Evolutionary conservation across 1,140 invertebrate species (phyloP), one percentile per base, ranked within the genome.

Genomic region (Lordiphosa collinella): DNA sequence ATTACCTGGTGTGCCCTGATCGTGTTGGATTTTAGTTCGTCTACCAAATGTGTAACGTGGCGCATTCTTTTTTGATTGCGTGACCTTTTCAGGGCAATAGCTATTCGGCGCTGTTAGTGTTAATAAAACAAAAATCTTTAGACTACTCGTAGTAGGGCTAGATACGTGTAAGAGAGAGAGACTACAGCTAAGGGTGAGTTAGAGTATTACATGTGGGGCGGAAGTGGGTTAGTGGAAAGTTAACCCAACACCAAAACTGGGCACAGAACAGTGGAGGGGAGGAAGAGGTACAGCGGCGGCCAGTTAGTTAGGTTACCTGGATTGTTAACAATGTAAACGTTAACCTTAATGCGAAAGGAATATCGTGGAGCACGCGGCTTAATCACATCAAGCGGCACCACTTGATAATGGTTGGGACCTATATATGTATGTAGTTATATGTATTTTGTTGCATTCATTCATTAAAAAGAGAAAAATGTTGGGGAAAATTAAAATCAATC

Each of bases 21-120:
- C 90, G 76, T 89, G 85, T 60, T 89, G 76, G 56, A 82, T 66
- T 73, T 89, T 89, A 54, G 89, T 89, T 80, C 86, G 74, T 72
- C 71, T 78, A 73, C 82, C 79, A 69, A 89, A 92, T 60, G 88
- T 84, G 87, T 85, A 89, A 65, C 89, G 67, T 65, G 88, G 88
- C 69, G 88, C 73, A 84, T 70, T 87, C 68, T 78, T 92, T 84
- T 93, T 91, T 64, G 92, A 89, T 61, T 93, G 91, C 32, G 78
- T 80, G 60, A 92, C 91, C 86, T 92, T 93, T 72, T 94, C 94
- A 37, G 92, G 91, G 53, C 78, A 88, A 62, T 92, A 92, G 55
- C 89, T 88, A 75, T 91, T 91, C 55, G 91, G 91, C 55, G 90
- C 91, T 89, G 78, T 88, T 86, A 73, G 74, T 88, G 60, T 84